phyloP scores from a whole-genome alignment of 2,797 vertebrate genomes.

The Pangasius djambal region DNA sequence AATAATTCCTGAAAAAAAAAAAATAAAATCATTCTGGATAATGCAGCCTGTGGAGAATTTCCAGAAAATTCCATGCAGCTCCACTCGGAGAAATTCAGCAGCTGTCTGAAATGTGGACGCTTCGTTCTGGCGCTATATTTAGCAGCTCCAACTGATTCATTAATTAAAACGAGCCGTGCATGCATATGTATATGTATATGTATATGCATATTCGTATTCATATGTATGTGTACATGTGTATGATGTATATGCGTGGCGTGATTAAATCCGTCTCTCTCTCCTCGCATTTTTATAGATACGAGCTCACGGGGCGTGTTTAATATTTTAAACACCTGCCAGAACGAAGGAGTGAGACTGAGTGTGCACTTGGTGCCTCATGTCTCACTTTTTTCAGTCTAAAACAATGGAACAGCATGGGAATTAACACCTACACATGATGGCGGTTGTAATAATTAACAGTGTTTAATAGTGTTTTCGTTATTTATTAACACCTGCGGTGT shows the following conservation, averaged over 20 bases:
- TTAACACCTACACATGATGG: background rate
- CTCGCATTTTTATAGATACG: background rate
- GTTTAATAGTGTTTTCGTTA: too few species aligned
- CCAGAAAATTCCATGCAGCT: background rate
- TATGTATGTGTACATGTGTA: background rate
- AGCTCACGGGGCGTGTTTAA: background rate
- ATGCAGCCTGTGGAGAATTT: background rate
- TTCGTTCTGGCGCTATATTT: background rate
- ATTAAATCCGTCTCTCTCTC: background rate
- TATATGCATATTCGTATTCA: background rate
- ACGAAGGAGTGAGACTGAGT: background rate
- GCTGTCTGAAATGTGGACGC: background rate
- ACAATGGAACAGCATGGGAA: background rate
- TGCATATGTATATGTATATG: background rate
- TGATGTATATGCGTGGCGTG: background rate
- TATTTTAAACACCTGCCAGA: conserved; percentile 13
- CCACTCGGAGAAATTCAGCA: background rate
- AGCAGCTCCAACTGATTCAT: background rate
- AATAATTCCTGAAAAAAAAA: background rate
- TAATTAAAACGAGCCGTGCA: background rate
- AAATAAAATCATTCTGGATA: background rate
- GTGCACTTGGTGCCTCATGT: background rate
- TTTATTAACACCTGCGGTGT: background rate
- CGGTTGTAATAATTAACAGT: background rate
- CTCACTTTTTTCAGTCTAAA: background rate